phyloP scores from a whole-genome alignment of 2,888 invertebrate species.

The Xestia ashworthii region DNA sequence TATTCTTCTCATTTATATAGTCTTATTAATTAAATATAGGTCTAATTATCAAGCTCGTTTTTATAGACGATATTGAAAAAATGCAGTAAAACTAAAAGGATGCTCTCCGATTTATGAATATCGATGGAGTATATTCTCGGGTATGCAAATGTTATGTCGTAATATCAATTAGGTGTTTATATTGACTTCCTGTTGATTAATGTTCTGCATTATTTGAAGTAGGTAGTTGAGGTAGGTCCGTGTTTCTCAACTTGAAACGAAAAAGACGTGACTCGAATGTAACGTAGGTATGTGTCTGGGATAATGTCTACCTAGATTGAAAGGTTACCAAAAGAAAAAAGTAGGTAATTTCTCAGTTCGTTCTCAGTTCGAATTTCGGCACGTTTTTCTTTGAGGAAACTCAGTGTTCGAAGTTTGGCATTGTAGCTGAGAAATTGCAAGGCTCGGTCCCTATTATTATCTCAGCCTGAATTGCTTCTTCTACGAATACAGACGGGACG shows the following conservation, averaged over 20 bases:
- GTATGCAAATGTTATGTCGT: conserved; percentile 48
- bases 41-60: conserved; percentile 31
- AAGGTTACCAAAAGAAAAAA: background rate
- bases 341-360: background rate
- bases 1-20: conserved; percentile 16
- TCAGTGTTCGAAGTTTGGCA: background rate
- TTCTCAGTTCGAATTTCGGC: background rate
- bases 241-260: conserved; percentile 41
- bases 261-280: conserved; percentile 38
- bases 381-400: conserved; percentile 13
- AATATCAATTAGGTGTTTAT: conserved; percentile 47
- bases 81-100: conserved; percentile 49
- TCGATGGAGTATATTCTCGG: conserved; percentile 36
- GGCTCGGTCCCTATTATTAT: conserved; percentile 26
- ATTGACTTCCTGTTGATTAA: conserved; percentile 47
- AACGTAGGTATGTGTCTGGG: conserved; percentile 16
- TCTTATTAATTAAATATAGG: conserved; percentile 12
- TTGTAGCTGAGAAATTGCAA: conserved; percentile 25
- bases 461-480: conserved; percentile 12
- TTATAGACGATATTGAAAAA: conserved; percentile 23
- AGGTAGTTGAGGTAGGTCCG: conserved; percentile 62
- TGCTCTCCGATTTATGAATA: conserved; percentile 43
- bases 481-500: conserved; percentile 20
- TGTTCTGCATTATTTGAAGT: conserved; percentile 31
- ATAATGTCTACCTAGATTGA: conserved; percentile 31